phyloP scores from a whole-genome alignment of 1,140 invertebrate genomes.

The Euwallacea fornicatus region DNA sequence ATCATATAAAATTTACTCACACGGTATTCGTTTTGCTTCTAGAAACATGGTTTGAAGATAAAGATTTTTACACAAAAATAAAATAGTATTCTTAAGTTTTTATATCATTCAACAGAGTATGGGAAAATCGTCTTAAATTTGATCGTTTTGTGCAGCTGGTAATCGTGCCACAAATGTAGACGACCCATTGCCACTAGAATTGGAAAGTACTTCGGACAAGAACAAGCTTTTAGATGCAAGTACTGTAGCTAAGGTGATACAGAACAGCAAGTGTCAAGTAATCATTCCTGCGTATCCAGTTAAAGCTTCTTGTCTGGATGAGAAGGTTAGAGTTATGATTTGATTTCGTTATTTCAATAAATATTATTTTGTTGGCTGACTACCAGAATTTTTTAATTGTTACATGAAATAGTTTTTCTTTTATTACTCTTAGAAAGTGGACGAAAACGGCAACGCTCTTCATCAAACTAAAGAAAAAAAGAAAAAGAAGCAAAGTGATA shows the following conservation, averaged over 20 bases:
- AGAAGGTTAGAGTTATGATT: conserved; percentile 32
- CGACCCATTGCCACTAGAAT: conserved; percentile 26
- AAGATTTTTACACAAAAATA: no score
- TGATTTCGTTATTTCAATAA: not conserved
- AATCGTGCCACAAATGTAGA: conserved; percentile 41
- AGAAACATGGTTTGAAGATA: no score
- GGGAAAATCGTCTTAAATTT: no score
- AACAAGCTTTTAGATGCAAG: conserved; percentile 34
- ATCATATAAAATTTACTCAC: no score
- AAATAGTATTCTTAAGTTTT: no score
- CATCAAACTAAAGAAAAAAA: conserved; percentile 48
- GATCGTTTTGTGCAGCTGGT: not conserved
- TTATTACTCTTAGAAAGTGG: conserved; percentile 55
- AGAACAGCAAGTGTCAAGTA: conserved; percentile 39
- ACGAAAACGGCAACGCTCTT: conserved; percentile 58
- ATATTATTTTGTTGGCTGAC: not conserved
- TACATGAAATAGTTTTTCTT: conserved; percentile 36
- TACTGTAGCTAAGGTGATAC: conserved; percentile 32
- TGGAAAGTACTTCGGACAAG: conserved; percentile 29
- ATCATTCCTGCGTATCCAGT: conserved; percentile 34
- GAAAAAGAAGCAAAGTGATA: conserved; percentile 46
- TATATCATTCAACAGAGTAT: no score
- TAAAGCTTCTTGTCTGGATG: conserved; percentile 24
- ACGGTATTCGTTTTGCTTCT: no score
- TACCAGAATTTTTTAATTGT: conserved; percentile 17